phyloP scores from a whole-genome alignment of 1,140 invertebrate genomes.

The Rhyzopertha dominica region DNA sequence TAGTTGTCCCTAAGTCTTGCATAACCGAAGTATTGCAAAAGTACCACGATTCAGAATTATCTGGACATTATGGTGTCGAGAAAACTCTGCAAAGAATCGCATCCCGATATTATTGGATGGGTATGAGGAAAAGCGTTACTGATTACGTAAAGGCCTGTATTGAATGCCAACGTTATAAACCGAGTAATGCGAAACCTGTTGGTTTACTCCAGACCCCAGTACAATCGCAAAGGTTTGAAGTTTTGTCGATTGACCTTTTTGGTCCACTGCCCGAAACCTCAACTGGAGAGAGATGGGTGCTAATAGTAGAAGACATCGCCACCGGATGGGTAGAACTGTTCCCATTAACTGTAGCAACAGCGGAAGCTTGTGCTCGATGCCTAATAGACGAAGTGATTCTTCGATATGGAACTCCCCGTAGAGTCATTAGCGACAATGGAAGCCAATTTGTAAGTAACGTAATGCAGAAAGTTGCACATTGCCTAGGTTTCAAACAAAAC shows the following conservation, averaged over 20 bases:
- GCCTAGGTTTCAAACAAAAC: slow-evolving; percentile 34
- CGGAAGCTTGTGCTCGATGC: slow-evolving; percentile 17
- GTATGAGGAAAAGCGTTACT: slow-evolving; percentile 18
- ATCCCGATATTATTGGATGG: slow-evolving; percentile 28
- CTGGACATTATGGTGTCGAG: no score
- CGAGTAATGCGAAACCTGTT: slow-evolving; percentile 26
- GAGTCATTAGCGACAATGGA: slow-evolving; percentile 29
- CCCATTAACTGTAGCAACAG: slow-evolving; percentile 20
- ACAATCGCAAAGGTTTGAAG: slow-evolving; percentile 29
- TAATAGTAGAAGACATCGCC: slow-evolving; percentile 24
- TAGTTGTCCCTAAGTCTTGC: no score
- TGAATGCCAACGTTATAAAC: slow-evolving; percentile 15
- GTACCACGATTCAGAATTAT: no score
- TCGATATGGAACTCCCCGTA: slow-evolving; percentile 20
- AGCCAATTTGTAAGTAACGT: slow-evolving; percentile 26
- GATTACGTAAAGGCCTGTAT: slow-evolving; percentile 19
- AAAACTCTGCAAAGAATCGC: no score
- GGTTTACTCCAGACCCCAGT: slow-evolving; percentile 33
- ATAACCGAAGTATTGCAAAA: no score
- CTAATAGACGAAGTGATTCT: slow-evolving; percentile 26
- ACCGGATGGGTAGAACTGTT: slow-evolving; percentile 29
- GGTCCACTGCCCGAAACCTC: slow-evolving; percentile 18
- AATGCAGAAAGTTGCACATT: slow-evolving; percentile 38
- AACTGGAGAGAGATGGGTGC: slow-evolving; percentile 16
- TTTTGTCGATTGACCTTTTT: slow-evolving; percentile 35